Percentiles rank a stretch among this genome's conserved stretches.
phyloP scores from a whole-genome alignment of 1,140 invertebrate species.

The Leptinotarsa undecemlineata region DNA sequence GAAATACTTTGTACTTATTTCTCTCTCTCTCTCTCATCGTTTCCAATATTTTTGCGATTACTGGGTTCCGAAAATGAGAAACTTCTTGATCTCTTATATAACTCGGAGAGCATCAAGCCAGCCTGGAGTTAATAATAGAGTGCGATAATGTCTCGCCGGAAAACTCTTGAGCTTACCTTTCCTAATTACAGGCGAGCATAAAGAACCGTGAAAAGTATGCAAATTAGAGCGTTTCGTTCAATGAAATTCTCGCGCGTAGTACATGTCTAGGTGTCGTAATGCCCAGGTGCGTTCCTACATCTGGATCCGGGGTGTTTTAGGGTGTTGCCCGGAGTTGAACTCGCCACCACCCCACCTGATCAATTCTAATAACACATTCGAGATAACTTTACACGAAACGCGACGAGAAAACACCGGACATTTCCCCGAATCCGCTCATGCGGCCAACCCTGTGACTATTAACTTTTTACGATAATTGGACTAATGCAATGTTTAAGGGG shows the following conservation, averaged over 20 bases:
- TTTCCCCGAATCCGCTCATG: neutral
- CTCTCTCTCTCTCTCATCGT: no score
- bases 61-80: no score
- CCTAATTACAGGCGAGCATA: neutral
- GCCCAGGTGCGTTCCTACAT: slow-evolving; percentile 2
- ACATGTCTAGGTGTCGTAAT: slow-evolving; percentile 2
- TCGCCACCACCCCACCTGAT: neutral
- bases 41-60: no score
- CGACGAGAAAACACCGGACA: slow-evolving; percentile 1
- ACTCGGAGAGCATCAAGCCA: no score
- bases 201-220: slow-evolving; percentile 1
- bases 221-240: neutral
- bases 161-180: neutral
- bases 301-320: slow-evolving; percentile 5
- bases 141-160: neutral
- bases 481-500: neutral
- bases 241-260: neutral
- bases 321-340: neutral
- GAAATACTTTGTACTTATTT: no score
- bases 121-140: no score
- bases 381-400: slow-evolving; percentile 5
- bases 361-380: neutral
- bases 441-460: neutral
- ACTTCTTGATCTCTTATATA: no score
- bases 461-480: slow-evolving; percentile 6